Percentiles rank a stretch among this genome's conserved stretches.
Conservation (phyloP, 2,797 vertebrate species). For the Enteromius mattozi region DNA sequence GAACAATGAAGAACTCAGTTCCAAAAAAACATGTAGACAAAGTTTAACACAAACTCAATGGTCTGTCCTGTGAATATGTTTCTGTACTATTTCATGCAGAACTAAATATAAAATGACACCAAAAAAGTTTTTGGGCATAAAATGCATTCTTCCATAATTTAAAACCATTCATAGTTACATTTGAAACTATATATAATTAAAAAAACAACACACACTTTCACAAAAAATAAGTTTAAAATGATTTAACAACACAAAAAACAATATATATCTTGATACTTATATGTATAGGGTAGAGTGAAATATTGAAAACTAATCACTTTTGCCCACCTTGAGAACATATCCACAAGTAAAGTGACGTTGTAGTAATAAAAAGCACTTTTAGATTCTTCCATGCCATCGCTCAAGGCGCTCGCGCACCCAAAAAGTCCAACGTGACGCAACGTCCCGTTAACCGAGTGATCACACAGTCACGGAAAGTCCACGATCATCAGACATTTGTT, state of each 20-base stretch:
- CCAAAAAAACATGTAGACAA: not conserved
- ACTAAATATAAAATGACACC: not conserved
- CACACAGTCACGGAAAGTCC: not conserved
- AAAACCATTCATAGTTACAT: not conserved
- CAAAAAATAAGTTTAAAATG: not conserved
- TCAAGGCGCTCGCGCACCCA: not conserved
- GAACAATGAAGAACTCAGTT: not conserved
- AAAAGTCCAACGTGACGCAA: constrained; percentile 5
- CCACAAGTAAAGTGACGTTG: not conserved
- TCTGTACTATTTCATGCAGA: no score
- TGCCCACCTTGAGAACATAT: constrained; percentile 39
- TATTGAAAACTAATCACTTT: not conserved
- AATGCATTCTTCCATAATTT: not conserved
- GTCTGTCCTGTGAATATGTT: not conserved
- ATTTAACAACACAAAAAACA: not conserved
- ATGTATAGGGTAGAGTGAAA: not conserved
- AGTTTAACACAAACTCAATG: not conserved
- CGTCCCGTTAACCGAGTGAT: not conserved
- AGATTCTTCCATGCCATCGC: constrained; percentile 41
- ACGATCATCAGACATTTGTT: no score
- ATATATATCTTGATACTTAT: not conserved
- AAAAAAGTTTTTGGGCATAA: not conserved
- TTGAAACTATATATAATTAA: not conserved
- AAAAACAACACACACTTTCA: not conserved
- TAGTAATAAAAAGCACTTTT: not conserved